Base-by-base conservation (phyloP, 2,888 invertebrate genomes). In the Dolichopus griseipennis region DNA sequence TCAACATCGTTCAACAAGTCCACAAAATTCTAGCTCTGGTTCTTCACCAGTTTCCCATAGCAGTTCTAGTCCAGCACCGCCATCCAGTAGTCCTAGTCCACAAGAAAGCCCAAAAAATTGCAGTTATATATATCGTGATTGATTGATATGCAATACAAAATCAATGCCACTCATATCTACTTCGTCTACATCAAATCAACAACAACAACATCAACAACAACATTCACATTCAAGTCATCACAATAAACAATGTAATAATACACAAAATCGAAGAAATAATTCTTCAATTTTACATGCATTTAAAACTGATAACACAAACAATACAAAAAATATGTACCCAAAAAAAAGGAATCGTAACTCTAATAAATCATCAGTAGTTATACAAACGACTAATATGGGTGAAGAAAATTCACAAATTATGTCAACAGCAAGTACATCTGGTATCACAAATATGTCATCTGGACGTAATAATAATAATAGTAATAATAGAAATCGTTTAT, bases 81-180 rank as follows among this genome's bases (percentile, higher is more conserved):
- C 82, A 74, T 81, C 81, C 71, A 81, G 81, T 76, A 82, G 81
- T 74, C 82, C 82, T 74, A 82, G 82, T 78, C 82, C 82, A 76
- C 82, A 82, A 76, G 82, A 82, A 76, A 82, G 82, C 78, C 82
- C 82, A 72, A 81, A 82, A 78, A 82, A 82, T 75, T 82, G 82
- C 77, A 82, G 82, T 73, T 82, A 82, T 73, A 82, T 82, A 76
- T 82, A 82, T 76, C 80, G 82, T 78, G 82, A 82, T 80, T 82
- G 82, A 82, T 81, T 81, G 79, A 79, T 80, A 79, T 80, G 79
- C 74, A 81, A 81, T 75, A 80, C 81, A 74, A 81, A 80, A 79
- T 80, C 81, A 74, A 81, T 81, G 80, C 80, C 80, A 75, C 76
- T 78, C 75, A 79, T 81, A 73, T 76, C 77, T 76, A 73, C 76